Conservation (phyloP, 2,797 vertebrate genomes). For the Rhinichthys osculus region DNA sequence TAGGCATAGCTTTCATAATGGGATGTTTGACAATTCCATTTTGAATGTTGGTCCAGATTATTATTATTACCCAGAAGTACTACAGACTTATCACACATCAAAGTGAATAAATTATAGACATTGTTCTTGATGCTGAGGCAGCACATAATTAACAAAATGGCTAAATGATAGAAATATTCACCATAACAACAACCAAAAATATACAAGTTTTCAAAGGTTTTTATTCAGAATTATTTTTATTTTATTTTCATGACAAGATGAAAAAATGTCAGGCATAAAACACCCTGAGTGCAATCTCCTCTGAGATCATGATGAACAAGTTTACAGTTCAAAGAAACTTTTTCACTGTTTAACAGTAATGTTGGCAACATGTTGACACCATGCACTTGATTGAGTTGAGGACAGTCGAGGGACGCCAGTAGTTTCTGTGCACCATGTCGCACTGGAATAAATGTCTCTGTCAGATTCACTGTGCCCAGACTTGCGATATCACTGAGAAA, state of each 20-base stretch:
- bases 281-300: background rate
- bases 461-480: conserved; percentile 78
- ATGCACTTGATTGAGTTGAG: conserved; percentile 87
- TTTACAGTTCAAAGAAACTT: background rate
- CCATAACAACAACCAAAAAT: background rate
- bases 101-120: background rate
- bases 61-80: background rate
- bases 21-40: background rate
- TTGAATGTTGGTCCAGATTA: background rate
- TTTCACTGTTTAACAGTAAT: conserved; percentile 73
- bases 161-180: background rate
- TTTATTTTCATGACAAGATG: background rate
- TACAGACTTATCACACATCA: background rate
- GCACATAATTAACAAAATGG: background rate
- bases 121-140: background rate
- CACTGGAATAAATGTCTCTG: conserved; percentile 83
- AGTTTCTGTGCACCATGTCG: conserved; percentile 84
- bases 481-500: conserved; percentile 73
- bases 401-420: conserved; percentile 86
- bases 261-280: background rate
- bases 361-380: conserved; percentile 77
- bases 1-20: too few species aligned
- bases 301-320: background rate
- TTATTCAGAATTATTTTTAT: background rate
- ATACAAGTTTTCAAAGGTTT: background rate